These are phyloP conservation scores for Micrasema minimum DNA, from an alignment of 1,140 invertebrate genomes.

Conservation along the genomic window DNA sequence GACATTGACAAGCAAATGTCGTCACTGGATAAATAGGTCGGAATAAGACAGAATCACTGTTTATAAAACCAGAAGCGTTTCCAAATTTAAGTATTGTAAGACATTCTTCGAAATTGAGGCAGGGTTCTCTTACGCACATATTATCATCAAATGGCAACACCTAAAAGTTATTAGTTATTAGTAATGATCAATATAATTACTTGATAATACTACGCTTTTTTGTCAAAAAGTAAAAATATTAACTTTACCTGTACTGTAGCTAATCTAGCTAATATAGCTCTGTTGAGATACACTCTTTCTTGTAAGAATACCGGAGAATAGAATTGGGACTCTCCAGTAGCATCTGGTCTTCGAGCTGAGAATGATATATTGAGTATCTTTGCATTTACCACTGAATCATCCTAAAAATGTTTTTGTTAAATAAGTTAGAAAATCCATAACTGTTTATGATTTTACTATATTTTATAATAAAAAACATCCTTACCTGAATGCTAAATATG, in stretches of 20 bases:
- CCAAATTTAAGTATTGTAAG: slow-evolving; percentile 92
- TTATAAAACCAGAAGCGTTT: slow-evolving; percentile 92
- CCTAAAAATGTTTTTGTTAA: slow-evolving; percentile 62
- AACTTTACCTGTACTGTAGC: slow-evolving; percentile 82
- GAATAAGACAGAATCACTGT: slow-evolving; percentile 91
- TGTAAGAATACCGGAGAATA: slow-evolving; percentile 90
- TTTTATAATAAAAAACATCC: slow-evolving; percentile 13
- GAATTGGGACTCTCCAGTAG: slow-evolving; percentile 79
- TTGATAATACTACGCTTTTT: background rate
- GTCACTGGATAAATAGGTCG: slow-evolving; percentile 95
- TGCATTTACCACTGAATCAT: slow-evolving; percentile 87
- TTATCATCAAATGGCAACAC: slow-evolving; percentile 97
- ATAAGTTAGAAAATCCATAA: background rate
- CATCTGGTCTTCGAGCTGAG: slow-evolving; percentile 84
- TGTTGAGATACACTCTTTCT: slow-evolving; percentile 93
- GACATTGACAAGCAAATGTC: slow-evolving; percentile 92
- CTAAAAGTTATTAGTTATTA: slow-evolving; percentile 58
- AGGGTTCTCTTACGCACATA: slow-evolving; percentile 95
- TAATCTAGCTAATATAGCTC: slow-evolving; percentile 84
- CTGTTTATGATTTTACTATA: no score
- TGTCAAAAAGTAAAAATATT: background rate
- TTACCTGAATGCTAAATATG: slow-evolving; percentile 89
- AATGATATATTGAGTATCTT: slow-evolving; percentile 96
- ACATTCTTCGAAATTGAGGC: slow-evolving; percentile 95
- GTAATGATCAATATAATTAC: background rate